These are phyloP conservation scores for Sturmia bella DNA, from an alignment of 2,888 invertebrate species.

Conservation along the genomic window DNA sequence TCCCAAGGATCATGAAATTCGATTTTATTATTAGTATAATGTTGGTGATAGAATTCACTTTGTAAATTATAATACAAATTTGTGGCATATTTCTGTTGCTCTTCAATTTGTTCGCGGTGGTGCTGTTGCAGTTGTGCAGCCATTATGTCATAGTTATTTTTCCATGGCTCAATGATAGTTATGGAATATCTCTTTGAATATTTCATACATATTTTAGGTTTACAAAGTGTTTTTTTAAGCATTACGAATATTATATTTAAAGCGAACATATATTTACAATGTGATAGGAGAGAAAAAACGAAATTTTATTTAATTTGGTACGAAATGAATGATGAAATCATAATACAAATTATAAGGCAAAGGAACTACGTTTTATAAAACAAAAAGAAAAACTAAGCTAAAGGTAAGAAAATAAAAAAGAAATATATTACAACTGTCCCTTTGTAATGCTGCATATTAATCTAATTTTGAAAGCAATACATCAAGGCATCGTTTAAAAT, in stretches of 20 bases:
- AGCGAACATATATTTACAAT: conserved; percentile 13
- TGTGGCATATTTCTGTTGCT: conserved; percentile 36
- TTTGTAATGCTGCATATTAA: too few species aligned
- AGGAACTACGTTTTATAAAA: too few species aligned
- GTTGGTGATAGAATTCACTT: conserved; percentile 52
- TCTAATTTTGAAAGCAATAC: too few species aligned
- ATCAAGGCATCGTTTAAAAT: too few species aligned
- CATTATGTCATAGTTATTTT: conserved; percentile 51
- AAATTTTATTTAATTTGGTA: conserved; percentile 40
- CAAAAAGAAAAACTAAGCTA: too few species aligned
- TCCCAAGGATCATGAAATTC: conserved; percentile 88
- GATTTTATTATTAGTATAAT: conserved; percentile 73
- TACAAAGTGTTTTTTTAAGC: conserved; percentile 7
- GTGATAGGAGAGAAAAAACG: conserved; percentile 45
- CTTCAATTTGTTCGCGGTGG: conserved; percentile 54
- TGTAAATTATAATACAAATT: conserved; percentile 53
- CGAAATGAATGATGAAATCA: conserved; percentile 19
- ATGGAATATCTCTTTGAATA: conserved; percentile 60
- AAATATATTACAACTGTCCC: background rate
- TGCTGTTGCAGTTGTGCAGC: conserved; percentile 67
- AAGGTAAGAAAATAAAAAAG: background rate
- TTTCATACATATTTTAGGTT: conserved; percentile 19
- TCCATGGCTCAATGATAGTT: conserved; percentile 54
- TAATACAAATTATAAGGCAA: background rate
- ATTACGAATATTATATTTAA: too few species aligned